Conservation (phyloP, 92 coral and sea anemone species). For the Chrysogorgia sp. region DNA sequence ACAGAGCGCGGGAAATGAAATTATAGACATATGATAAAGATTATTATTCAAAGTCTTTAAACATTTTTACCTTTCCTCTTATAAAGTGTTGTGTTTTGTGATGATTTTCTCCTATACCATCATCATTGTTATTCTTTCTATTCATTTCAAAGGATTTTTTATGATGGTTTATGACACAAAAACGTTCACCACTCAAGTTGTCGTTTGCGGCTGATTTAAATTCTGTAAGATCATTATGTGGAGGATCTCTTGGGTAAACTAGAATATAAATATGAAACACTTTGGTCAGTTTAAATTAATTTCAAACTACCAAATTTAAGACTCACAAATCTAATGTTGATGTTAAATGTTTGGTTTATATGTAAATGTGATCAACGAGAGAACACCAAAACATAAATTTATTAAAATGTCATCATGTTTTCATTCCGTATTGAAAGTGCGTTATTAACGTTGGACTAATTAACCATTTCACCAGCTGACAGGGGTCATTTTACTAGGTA, state of each 20-base stretch:
- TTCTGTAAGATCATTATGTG: conserved; percentile 61
- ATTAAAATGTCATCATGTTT: too few species aligned
- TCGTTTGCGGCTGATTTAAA: conserved; percentile 40
- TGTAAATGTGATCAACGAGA: too few species aligned
- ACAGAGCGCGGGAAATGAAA: too few species aligned
- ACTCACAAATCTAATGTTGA: too few species aligned
- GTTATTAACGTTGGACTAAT: too few species aligned
- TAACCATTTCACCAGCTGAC: too few species aligned
- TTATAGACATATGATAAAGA: too few species aligned
- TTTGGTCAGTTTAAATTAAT: background rate
- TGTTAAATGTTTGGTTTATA: too few species aligned
- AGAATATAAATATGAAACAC: conserved; percentile 35
- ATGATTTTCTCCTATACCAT: conserved; percentile 42
- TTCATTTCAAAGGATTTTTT: conserved; percentile 70
- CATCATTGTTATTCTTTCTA: conserved; percentile 47
- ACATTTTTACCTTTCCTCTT: conserved; percentile 63
- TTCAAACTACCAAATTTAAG: too few species aligned
- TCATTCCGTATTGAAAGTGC: too few species aligned
- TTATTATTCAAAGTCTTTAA: background rate
- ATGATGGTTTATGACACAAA: conserved; percentile 70
- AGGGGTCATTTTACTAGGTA: too few species aligned
- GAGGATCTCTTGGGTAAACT: conserved; percentile 79
- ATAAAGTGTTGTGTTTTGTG: conserved; percentile 85
- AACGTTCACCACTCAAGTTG: conserved; percentile 54
- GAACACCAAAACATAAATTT: background rate